phyloP scores from a whole-genome alignment of 2,797 vertebrate genomes.

The Pterois miles region DNA sequence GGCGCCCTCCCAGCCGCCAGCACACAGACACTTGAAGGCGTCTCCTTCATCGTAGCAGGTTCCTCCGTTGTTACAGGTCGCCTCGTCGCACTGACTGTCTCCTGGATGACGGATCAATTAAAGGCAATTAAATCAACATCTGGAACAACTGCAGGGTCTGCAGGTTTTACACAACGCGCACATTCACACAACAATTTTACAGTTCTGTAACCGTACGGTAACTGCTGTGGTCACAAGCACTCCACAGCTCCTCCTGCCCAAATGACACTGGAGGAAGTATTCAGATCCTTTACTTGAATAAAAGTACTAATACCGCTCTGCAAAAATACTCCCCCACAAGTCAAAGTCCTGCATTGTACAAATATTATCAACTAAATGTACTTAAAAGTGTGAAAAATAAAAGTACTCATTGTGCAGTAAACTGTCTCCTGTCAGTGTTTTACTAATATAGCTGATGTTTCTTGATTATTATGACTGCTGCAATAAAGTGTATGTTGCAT shows the following conservation, averaged over 20 bases:
- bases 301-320: too few relatives aligned
- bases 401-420: too few relatives aligned
- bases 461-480: neutral
- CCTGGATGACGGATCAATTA: too few relatives aligned
- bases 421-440: too few relatives aligned
- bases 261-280: too few relatives aligned
- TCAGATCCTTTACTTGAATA: too few relatives aligned
- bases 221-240: neutral
- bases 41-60: constrained; percentile 90
- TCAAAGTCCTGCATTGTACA: too few relatives aligned
- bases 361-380: too few relatives aligned
- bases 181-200: neutral
- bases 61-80: constrained; percentile 92
- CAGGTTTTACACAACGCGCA: neutral
- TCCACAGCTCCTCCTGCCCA: neutral
- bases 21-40: constrained; percentile 90
- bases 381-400: too few relatives aligned
- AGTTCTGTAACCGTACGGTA: neutral
- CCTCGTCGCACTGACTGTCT: constrained; percentile 92
- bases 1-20: constrained; percentile 89
- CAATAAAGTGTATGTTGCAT: neutral
- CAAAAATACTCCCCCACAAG: too few relatives aligned
- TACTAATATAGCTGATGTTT: neutral
- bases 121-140: neutral
- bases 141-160: neutral